These are phyloP conservation scores for Saccostrea glomerata DNA, from an alignment of 1,140 invertebrate species.

Conservation along the genomic window DNA sequence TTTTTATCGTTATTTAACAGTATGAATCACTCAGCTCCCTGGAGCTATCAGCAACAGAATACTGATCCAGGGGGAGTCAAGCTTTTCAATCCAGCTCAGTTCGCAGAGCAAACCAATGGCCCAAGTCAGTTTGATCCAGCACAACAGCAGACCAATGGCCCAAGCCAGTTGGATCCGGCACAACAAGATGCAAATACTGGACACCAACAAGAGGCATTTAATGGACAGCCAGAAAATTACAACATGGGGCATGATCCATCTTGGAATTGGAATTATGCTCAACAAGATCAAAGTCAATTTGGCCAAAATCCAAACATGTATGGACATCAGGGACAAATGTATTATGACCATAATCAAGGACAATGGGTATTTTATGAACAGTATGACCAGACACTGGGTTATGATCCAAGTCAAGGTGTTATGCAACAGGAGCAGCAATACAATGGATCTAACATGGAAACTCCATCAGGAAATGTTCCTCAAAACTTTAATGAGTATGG, in stretches of 20 bases:
- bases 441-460: neutral
- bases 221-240: conserved; percentile 38
- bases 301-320: conserved; percentile 26
- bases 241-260: neutral
- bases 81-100: conserved; percentile 68
- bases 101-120: conserved; percentile 49
- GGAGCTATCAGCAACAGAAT: conserved; percentile 52
- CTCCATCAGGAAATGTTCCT: neutral
- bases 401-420: conserved; percentile 34
- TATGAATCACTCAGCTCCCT: conserved; percentile 61
- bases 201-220: neutral
- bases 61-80: conserved; percentile 59
- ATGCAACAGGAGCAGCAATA: neutral
- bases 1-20: conserved; percentile 53
- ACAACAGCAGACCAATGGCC: conserved; percentile 24
- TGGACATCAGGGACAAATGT: conserved; percentile 23
- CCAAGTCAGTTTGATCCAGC: conserved; percentile 22
- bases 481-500: neutral
- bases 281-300: conserved; percentile 1
- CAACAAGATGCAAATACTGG: conserved; percentile 15
- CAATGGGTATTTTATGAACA: conserved; percentile 41
- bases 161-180: conserved; percentile 18
- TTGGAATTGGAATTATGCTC: conserved; percentile 12
- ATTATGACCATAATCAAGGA: conserved; percentile 36
- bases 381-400: conserved; percentile 34